Base-by-base conservation (phyloP, 2,888 invertebrate species). In the Calliopum simillimum region DNA sequence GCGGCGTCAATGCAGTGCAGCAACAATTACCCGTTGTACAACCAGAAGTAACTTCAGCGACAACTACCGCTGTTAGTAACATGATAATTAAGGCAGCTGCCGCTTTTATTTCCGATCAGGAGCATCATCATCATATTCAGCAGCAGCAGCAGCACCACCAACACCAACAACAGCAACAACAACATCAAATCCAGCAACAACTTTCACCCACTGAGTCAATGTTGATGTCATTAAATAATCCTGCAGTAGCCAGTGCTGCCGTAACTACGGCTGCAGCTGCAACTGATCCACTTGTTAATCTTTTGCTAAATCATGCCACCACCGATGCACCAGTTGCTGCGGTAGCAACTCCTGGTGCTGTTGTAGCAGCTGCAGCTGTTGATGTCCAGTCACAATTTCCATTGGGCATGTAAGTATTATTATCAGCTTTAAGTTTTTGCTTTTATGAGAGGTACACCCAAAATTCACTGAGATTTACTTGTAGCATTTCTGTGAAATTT, bases 11-110 rank as follows among this genome's bases (percentile, higher is more conserved):
- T 44, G 14, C 62, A n/a, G 68, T 68, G 62, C 63, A 23, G 72
- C 75, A 61, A 66, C 81, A 3, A 76, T 79, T 1, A 76, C 79
- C 23, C 25, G 78, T 75, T 2, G 71, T 81, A 69, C 83, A 84
- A 44, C 79, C 82, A 0, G 84, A 84, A 43, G 85, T 84, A 33
- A 79, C 84, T 0, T 80, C 84, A 25, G 81, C 84, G 21, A 82
- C 85, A 1, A 80, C 85, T 1, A 83, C 84, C 14, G 85, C 84
- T 76, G 93, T 93, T 76, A 84, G 85, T 73, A 91, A 91, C n/a
- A 92, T 93, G 89, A 89, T 93, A 56, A 87, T 93, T 67, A 92
- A 91, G 81, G 93, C 93, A 6, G 91, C 92, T 0, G 92, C 90
- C 0, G 92, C 92, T 85, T 89, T 91, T 76, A 87, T 92, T 14